Percentiles rank a stretch among this genome's conserved stretches.
Evolutionary conservation across 2,888 invertebrate genomes (phyloP).

Genomic region (Ethmia dodecea): DNA sequence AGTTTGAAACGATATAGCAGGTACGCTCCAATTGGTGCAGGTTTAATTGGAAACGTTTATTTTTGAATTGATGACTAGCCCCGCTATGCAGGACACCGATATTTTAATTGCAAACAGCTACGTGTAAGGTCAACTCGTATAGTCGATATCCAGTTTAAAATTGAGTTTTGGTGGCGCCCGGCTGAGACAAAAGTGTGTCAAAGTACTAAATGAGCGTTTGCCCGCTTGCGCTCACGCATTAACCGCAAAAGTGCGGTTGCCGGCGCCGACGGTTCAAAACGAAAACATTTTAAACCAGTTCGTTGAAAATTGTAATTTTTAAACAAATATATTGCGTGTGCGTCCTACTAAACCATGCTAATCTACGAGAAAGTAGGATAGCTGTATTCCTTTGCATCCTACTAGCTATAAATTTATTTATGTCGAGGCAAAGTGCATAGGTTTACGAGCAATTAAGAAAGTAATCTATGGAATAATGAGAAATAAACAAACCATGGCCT

Average conservation of each 20-base stretch:
- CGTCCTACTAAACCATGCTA: conserved; percentile 46
- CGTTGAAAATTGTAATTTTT: conserved; percentile 53
- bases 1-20: conserved; percentile 47
- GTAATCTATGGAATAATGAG: no score
- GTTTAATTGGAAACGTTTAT: conserved; percentile 28
- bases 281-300: conserved; percentile 57
- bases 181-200: conserved; percentile 56
- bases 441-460: no score
- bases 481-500: no score
- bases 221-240: conserved; percentile 48
- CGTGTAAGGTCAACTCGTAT: conserved; percentile 6
- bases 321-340: conserved; percentile 48
- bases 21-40: conserved; percentile 41
- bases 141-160: conserved; percentile 18
- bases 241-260: conserved; percentile 53
- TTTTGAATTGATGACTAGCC: conserved; percentile 18
- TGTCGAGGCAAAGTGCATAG: no score
- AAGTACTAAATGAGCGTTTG: conserved; percentile 55
- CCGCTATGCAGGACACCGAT: conserved; percentile 6
- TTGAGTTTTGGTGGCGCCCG: conserved; percentile 25
- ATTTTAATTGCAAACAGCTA: conserved; percentile 15
- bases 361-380: conserved; percentile 52
- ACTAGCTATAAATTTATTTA: neutral
- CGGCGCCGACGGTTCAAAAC: conserved; percentile 39
- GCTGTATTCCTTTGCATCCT: conserved; percentile 36